phyloP scores from a whole-genome alignment of 2,888 invertebrate species.

The Bibio marci region DNA sequence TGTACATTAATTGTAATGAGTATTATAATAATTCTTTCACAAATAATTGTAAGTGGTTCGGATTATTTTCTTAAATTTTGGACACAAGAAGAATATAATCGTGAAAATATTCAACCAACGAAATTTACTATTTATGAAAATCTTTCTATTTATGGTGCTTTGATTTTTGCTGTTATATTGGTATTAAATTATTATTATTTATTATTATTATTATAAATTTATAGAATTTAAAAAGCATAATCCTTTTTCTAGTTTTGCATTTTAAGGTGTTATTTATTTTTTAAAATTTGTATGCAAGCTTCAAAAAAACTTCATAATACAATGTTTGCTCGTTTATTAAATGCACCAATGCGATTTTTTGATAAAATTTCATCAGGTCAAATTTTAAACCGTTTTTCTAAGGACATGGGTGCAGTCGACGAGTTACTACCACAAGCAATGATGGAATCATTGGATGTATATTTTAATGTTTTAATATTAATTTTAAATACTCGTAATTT shows the following conservation, averaged over 20 bases:
- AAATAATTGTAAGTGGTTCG: conserved; percentile 36
- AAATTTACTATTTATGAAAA: conserved; percentile 22
- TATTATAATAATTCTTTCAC: conserved; percentile 34
- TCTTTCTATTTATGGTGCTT: conserved; percentile 24
- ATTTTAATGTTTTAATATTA: too few relatives aligned
- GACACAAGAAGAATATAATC: conserved; percentile 28
- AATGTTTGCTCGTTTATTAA: conserved; percentile 68
- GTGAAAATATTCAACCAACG: conserved; percentile 19
- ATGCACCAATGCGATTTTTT: conserved; percentile 70
- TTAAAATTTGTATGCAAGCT: conserved; percentile 56
- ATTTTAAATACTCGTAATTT: too few relatives aligned
- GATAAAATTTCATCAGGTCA: conserved; percentile 65
- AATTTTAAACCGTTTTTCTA: conserved; percentile 59
- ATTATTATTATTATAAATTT: neutral
- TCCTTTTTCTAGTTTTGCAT: conserved; percentile 27
- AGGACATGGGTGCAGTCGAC: conserved; percentile 49
- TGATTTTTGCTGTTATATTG: conserved; percentile 24
- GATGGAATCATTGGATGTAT: conserved; percentile 35
- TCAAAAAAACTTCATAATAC: conserved; percentile 60
- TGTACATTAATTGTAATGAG: conserved; percentile 30
- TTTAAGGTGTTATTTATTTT: conserved; percentile 47
- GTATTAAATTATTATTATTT: conserved; percentile 12
- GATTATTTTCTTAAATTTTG: conserved; percentile 47
- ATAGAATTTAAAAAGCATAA: neutral
- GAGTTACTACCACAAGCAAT: conserved; percentile 35